Evolutionary conservation across 1,140 invertebrate genomes (phyloP), one percentile per base, ranked within the genome.

Genomic region (Potamilus streckersoni): DNA sequence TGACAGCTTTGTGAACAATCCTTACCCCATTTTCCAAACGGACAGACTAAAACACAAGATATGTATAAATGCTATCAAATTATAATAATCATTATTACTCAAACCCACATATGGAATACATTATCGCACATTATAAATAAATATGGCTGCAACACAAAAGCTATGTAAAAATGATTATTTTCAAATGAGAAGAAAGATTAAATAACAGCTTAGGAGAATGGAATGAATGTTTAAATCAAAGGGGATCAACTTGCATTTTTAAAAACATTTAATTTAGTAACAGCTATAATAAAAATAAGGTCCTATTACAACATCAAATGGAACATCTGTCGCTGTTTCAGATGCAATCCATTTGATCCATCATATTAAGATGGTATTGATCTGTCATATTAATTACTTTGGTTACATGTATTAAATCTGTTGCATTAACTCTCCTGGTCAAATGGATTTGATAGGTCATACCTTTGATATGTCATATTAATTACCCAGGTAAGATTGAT

Each of bases 21-120:
- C 17, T 68, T 76, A 16, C 91, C 91, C 81, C 88, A 92, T 15
- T 69, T 80, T 1, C 87, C 87, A 27, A 72, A 62, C 2, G 83
- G 88, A 89, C 97, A 98, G 14, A 80, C 88, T 90, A 69, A 64
- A 80, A 78, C 19, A 65, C 71, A 58, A 61, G 19, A 64, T n/a
- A 58, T 60, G 56, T 20, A 15, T 60, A 27, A 8, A 60, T 19
- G 8, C 14, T 49, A 17, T 19, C 17, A 55, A 19, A 19, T 23
- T 19, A 8, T 17, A 17, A 68, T 8, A 23, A 55, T 68, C 8
- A 8, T 55, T 19, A 49, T 31, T 14, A 68, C 17, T 4, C 17
- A 19, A 31, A 59, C 27, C 19, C 27, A 17, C 14, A 19, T 59
- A 20, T 20, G 60, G 16, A 19, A 70, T 5, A 23, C 12, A n/a